phyloP scores from a whole-genome alignment of 2,113 vertebrate genomes.

The Megaptera novaeangliae region DNA sequence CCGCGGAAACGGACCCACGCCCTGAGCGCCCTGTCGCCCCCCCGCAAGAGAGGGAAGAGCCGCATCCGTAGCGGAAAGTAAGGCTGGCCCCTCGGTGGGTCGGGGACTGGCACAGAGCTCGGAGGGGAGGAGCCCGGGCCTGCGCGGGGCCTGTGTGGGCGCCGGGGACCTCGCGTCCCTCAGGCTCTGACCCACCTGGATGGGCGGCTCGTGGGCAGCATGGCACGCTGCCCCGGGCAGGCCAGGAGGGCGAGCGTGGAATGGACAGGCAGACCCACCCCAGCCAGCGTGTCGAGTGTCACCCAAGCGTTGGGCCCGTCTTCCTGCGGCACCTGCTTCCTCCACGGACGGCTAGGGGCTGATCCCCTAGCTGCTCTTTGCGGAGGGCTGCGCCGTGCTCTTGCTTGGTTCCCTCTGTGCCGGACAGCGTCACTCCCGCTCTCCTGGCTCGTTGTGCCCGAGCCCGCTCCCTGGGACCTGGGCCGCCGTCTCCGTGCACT shows the following conservation, averaged over 20 bases:
- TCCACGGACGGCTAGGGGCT: fast-evolving
- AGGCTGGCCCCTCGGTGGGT: slow-evolving; percentile 83
- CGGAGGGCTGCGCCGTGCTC: fast-evolving
- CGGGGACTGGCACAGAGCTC: slow-evolving; percentile 65
- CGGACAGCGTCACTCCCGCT: neutral
- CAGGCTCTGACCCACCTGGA: neutral
- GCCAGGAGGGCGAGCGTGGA: neutral
- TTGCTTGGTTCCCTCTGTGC: neutral
- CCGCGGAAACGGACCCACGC: slow-evolving; percentile 95
- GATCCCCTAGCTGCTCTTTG: neutral
- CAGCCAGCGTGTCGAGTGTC: neutral
- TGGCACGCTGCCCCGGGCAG: neutral
- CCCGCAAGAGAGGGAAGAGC: slow-evolving; percentile 89
- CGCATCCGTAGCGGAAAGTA: slow-evolving; percentile 93
- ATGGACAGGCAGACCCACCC: neutral
- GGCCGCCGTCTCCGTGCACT: neutral
- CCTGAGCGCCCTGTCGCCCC: slow-evolving; percentile 83
- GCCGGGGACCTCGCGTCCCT: slow-evolving; percentile 38
- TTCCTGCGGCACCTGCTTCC: neutral
- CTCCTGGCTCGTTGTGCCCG: neutral
- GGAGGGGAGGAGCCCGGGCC: slow-evolving; percentile 61
- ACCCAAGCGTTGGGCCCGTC: fast-evolving
- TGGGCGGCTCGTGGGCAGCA: slow-evolving; percentile 49
- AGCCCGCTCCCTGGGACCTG: neutral
- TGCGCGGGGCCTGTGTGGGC: neutral